A percentile compares a stretch with the other conserved stretches of the same genome.
Evolutionary conservation across 1,140 invertebrate genomes (phyloP).

Genomic region (Brachionus manjavacas): DNA sequence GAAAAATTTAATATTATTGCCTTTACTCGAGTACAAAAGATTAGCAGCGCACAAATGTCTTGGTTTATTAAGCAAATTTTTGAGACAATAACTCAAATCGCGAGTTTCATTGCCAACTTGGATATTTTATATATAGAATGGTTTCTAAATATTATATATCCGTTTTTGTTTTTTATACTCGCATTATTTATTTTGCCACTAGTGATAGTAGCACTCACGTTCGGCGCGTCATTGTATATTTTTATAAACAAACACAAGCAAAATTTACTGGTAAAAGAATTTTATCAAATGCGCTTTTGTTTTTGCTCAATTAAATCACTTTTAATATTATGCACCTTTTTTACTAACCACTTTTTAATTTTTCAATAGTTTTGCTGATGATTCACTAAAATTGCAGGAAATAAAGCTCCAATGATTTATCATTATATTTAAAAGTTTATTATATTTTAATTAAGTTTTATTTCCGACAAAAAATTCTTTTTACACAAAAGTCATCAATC

Average conservation of each 20-base stretch:
- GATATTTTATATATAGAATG: conserved; percentile 40
- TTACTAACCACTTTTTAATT: neutral
- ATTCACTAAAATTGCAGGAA: neutral
- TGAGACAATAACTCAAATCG: neutral
- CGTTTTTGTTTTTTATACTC: conserved; percentile 17
- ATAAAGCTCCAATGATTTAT: neutral
- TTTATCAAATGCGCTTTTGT: neutral
- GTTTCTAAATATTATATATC: neutral
- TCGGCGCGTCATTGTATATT: conserved; percentile 29
- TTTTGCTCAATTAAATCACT: neutral
- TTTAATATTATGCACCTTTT: neutral
- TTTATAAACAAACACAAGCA: conserved; percentile 42
- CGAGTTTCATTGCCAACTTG: neutral
- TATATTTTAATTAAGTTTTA: neutral
- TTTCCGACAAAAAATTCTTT: neutral
- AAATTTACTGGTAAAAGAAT: conserved; percentile 20
- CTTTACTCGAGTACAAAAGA: neutral
- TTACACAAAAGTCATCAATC: neutral
- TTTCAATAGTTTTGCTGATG: neutral
- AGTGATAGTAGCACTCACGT: neutral
- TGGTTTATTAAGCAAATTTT: neutral
- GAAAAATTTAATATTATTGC: neutral
- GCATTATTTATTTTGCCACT: conserved; percentile 28
- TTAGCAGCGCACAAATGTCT: neutral
- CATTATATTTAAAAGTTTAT: neutral